Percentiles rank a stretch among this genome's conserved stretches.
Conservation (phyloP, 2,113 vertebrate species). For the Pontoporia blainvillei region DNA sequence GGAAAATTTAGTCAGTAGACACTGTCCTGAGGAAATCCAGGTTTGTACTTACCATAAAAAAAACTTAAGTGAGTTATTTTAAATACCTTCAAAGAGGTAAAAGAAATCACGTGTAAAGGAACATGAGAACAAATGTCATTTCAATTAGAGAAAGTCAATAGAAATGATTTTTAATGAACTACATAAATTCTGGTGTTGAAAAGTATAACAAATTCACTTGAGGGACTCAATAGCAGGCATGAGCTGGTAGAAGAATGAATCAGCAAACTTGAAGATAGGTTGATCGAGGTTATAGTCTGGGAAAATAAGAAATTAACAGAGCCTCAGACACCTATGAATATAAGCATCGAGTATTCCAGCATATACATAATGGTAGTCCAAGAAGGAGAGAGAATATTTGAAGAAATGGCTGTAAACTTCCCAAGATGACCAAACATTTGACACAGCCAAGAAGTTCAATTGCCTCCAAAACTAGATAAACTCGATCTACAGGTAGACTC, state of each 20-base stretch:
- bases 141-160: not conserved
- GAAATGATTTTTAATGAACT: not conserved
- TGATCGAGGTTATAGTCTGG: not conserved
- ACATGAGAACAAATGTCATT: not conserved
- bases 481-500: too few species aligned
- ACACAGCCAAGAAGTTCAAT: not conserved
- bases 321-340: not conserved
- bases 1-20: not conserved
- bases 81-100: not conserved
- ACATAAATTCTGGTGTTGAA: not conserved
- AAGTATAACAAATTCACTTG: not conserved
- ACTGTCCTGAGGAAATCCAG: not conserved
- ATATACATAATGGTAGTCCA: not conserved
- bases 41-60: not conserved
- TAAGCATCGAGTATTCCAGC: too few species aligned
- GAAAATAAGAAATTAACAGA: not conserved
- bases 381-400: not conserved
- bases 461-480: not conserved
- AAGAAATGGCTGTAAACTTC: not conserved
- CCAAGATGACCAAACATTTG: not conserved
- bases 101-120: not conserved
- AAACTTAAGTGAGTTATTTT: not conserved
- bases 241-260: not conserved
- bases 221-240: not conserved
- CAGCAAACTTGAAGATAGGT: not conserved